A percentile compares a stretch with the other conserved stretches of the same genome.
These are phyloP conservation scores for Hypsibius dujardini DNA, from an alignment of 1,140 invertebrate genomes.

Conservation along the genomic window DNA sequence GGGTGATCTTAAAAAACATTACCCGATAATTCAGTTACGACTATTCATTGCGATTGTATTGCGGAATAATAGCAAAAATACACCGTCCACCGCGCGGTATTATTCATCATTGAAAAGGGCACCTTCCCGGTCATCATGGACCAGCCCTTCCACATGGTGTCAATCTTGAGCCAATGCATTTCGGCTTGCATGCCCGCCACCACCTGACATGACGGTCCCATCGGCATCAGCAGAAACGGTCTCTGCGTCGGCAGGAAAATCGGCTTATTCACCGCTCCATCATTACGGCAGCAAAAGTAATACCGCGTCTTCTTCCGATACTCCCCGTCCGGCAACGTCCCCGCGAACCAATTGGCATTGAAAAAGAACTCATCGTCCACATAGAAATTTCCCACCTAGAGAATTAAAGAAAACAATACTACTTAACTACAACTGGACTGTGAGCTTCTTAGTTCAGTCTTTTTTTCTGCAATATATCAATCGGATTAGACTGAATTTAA, in stretches of 20 bases:
- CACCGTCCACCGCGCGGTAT: not conserved
- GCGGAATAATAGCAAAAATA: constrained; percentile 14
- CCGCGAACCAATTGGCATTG: not conserved
- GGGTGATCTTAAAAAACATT: too few species aligned
- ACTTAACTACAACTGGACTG: too few species aligned
- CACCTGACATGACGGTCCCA: not conserved
- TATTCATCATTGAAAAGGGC: not conserved
- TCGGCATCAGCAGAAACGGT: constrained; percentile 1
- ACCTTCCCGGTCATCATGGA: not conserved
- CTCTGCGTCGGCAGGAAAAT: not conserved
- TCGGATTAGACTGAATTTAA: too few species aligned
- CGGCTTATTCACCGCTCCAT: not conserved
- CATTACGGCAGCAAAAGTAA: constrained; percentile 12
- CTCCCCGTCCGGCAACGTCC: constrained; percentile 3
- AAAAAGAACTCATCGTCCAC: not conserved
- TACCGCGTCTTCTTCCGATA: not conserved
- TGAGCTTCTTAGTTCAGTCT: too few species aligned
- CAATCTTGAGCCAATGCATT: not conserved
- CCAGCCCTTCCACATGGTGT: not conserved
- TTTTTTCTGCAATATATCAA: too few species aligned
- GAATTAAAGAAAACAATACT: too few species aligned
- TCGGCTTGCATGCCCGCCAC: not conserved
- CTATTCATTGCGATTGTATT: too few species aligned
- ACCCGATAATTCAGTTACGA: too few species aligned
- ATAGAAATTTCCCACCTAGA: too few species aligned